These are phyloP conservation scores for Tiliacea aurago DNA, from an alignment of 2,888 invertebrate genomes.

Conservation along the genomic window DNA sequence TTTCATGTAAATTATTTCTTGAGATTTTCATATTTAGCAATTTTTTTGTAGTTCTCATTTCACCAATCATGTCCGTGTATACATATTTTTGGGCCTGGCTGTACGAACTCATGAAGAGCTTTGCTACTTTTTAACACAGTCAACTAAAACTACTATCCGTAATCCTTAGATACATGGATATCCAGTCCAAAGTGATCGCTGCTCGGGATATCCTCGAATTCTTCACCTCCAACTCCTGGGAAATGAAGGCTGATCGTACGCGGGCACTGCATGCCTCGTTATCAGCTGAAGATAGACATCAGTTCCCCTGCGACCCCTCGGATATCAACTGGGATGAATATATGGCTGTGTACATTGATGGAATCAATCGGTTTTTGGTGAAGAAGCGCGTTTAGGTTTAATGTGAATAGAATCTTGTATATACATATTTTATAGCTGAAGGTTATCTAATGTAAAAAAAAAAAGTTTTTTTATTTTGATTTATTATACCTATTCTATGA, in stretches of 20 bases:
- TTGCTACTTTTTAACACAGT: too few relatives aligned
- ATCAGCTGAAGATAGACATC: constrained; percentile 30
- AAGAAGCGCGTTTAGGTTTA: background rate
- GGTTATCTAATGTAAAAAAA: background rate
- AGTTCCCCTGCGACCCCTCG: constrained; percentile 46
- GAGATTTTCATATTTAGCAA: too few relatives aligned
- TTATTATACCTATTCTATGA: background rate
- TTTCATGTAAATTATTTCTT: too few relatives aligned
- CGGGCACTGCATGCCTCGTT: constrained; percentile 30
- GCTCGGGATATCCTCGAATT: constrained; percentile 25
- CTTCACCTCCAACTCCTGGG: constrained; percentile 50
- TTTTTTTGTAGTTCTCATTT: too few relatives aligned
- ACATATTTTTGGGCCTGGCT: too few relatives aligned
- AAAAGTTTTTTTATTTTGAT: background rate
- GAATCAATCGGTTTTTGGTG: constrained; percentile 30
- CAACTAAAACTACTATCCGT: background rate
- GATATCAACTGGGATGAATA: constrained; percentile 50
- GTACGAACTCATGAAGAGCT: too few relatives aligned
- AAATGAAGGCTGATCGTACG: constrained; percentile 40
- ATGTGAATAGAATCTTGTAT: background rate
- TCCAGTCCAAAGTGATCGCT: constrained; percentile 34
- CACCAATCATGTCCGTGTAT: too few relatives aligned
- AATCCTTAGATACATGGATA: constrained; percentile 44
- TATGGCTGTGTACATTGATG: constrained; percentile 10
- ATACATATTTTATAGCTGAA: too few relatives aligned